A percentile compares a stretch with the other conserved stretches of the same genome.
Conservation (phyloP, 2,797 vertebrate species). For the Pseudochirops cupreus region DNA sequence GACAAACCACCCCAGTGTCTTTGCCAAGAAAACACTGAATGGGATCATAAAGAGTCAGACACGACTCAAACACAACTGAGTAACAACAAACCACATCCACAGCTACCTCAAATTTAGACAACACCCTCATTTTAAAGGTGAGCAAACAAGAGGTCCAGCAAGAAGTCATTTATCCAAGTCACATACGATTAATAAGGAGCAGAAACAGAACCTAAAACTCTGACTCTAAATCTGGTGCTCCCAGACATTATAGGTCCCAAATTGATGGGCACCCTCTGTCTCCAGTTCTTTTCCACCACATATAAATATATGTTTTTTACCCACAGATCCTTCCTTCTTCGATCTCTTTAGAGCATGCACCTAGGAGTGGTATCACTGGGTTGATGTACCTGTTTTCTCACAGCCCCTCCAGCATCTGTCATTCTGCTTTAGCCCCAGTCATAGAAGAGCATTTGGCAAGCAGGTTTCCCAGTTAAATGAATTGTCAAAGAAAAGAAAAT, state of each 20-base stretch:
- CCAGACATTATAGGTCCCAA: neutral
- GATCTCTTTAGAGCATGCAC: neutral
- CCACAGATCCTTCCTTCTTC: neutral
- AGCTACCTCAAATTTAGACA: neutral
- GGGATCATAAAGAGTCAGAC: neutral
- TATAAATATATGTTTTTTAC: neutral
- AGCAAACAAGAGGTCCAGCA: neutral
- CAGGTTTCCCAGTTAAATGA: neutral
- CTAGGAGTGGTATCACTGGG: neutral
- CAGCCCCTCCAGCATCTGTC: neutral
- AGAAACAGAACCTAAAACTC: neutral
- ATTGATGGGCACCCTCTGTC: neutral
- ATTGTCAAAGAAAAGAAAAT: conserved; percentile 1
- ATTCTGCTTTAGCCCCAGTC: neutral
- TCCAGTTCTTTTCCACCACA: neutral
- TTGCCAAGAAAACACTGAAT: neutral
- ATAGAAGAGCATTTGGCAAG: neutral
- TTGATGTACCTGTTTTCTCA: neutral
- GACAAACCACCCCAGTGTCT: neutral
- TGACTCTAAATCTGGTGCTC: neutral
- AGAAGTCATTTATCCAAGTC: neutral
- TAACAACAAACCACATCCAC: neutral
- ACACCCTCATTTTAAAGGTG: neutral
- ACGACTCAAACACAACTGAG: neutral
- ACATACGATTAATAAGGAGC: neutral